Evolutionary conservation across 2,888 invertebrate genomes (phyloP), one percentile per base, ranked within the genome.

Genomic region (Caenorhabditis drosophilae): DNA sequence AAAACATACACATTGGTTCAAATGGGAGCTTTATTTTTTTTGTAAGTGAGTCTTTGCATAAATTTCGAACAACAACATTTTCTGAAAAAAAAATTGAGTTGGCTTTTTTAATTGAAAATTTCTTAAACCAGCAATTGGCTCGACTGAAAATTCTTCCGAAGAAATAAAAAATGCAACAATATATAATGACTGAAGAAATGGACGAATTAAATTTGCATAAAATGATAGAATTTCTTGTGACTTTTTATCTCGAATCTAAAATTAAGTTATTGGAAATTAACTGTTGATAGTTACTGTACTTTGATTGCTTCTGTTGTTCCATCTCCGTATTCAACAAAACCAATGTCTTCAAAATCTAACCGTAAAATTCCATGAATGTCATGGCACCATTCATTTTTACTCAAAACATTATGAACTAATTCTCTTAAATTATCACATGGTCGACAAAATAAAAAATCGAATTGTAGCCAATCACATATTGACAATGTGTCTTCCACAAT

Each of bases 161-260:
- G 42, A 26, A 31, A 42, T 34, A 31, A 51, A 58, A 4, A 41
- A 36, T 4, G 54, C 49, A 2, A 76, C 66, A 35, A 80, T 45
- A 22, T 52, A 71, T 6, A 78, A 55, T 3, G 79, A 74, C 45
- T 76, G 73, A 18, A 79, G 25, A 57, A 80, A 79, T 25, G 78
- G 80, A 0, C 73, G 63, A 12, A 80, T 58, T 27, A 80, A 63
- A 56, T 78, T 77, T 12, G 77, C 63, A 47, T 73, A 77, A 54
- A 80, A 81, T 6, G 49, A 20, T 4, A 78, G 38, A 9, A 60
- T 36, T 9, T 63, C 58, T n/a, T 23, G 45, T 4, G 47, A 48
- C 27, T 45, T 23, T 9, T 51, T 18, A 49, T 55, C 34, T 1
- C 67, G 55, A 16, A 55, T n/a, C 61, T 55, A 58, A 4, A 55